Evolutionary conservation across 2,888 invertebrate genomes (phyloP), one percentile per base, ranked within the genome.

Genomic region (Oscheius sp.): DNA sequence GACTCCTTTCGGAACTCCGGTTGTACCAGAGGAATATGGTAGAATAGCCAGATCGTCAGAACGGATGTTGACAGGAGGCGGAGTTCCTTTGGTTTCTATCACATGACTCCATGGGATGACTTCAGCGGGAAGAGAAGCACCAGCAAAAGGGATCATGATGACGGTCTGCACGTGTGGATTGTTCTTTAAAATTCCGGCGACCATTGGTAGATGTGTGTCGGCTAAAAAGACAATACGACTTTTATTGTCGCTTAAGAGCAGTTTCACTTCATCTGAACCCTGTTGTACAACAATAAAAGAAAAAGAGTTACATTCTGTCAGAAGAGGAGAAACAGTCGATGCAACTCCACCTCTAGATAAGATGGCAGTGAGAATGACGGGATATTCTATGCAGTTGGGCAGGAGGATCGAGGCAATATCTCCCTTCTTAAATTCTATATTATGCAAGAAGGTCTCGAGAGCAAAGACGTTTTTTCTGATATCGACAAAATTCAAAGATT

Each of bases 371-470:
- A 65, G 78, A 32, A 79, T 67, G 17, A 74, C 62, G 8, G 69
- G 68, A 41, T 57, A 81, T 61, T 81, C 73, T 57, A 68, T 65
- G 45, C 78, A 80, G 63, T 81, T 81, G 24, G 70, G 74, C 38
- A 81, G 38, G 9, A 79, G 77, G 8, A 70, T 63, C 61, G 72
- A 70, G 8, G 78, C 78, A 17, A 80, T 68, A 41, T 80, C 59
- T 26, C 59, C 44, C 28, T 59, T 59, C 28, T 44, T 59, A 30
- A 59, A 59, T 5, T 38, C 56, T 1, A 47, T 47, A 22, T 54
- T 54, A 24, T 54, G 22, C 2, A 54, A 36, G 33, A 54, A 54
- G 0, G 20, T 54, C 33, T 54, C 54, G 1, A 54, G 33, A 17
- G 54, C n/a, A 12, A 33, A 9, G 20, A 54, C 36, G 33, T 20